These are phyloP conservation scores for Eristalis tenax DNA, from an alignment of 2,888 invertebrate species.

Conservation along the genomic window DNA sequence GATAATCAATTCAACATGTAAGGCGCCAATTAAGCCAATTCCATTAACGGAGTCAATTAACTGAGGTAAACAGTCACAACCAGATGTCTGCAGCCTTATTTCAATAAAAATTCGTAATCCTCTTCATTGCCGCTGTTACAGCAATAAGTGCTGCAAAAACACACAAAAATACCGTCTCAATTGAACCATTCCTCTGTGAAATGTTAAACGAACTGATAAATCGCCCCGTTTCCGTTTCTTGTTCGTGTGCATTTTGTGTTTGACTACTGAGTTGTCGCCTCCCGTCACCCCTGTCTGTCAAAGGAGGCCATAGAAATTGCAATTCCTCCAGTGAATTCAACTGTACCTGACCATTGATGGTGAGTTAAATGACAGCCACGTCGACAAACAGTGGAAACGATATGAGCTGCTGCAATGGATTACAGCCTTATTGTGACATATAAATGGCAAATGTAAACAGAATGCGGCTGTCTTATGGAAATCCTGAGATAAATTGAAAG, in stretches of 20 bases:
- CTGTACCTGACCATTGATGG: slow-evolving; percentile 8
- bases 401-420: not conserved
- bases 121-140: not conserved
- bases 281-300: not conserved
- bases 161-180: slow-evolving; percentile 2
- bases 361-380: not conserved
- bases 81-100: not conserved
- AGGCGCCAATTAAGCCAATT: too few relatives aligned
- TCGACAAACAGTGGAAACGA: not conserved
- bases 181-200: slow-evolving; percentile 26
- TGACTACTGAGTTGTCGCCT: not conserved
- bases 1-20: too few relatives aligned
- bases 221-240: slow-evolving; percentile 14
- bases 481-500: too few relatives aligned
- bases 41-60: too few relatives aligned
- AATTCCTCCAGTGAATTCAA: slow-evolving; percentile 10
- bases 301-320: slow-evolving; percentile 30
- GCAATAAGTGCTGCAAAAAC: not conserved
- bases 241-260: not conserved
- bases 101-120: not conserved
- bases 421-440: not conserved
- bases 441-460: not conserved
- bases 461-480: too few relatives aligned
- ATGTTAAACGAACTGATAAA: slow-evolving; percentile 34
- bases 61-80: too few relatives aligned